Evolutionary conservation across 2,888 invertebrate species (phyloP).

Genomic region (Sarcophaga rosellei): DNA sequence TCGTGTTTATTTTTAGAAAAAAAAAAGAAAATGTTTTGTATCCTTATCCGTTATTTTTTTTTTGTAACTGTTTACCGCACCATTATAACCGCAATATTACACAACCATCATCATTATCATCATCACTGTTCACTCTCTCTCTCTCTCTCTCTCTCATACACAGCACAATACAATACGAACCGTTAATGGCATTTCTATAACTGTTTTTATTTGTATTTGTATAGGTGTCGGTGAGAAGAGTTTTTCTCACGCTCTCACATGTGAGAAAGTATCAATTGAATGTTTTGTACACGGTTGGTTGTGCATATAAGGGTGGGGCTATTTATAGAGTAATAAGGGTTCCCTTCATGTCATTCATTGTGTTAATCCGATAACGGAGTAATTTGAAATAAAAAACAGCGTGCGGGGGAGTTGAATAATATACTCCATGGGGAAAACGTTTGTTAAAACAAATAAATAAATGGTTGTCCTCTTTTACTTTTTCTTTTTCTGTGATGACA

Average conservation of each 20-base stretch:
- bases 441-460: conserved; percentile 65
- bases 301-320: background rate
- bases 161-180: background rate
- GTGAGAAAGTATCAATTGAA: background rate
- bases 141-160: too few species aligned
- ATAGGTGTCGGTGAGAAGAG: background rate
- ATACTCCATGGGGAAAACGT: conserved; percentile 39
- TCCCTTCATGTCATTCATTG: conserved; percentile 30
- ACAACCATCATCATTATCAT: background rate
- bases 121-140: background rate
- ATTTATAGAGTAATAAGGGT: background rate
- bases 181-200: conserved; percentile 33
- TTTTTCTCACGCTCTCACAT: background rate
- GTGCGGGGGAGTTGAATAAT: too few species aligned
- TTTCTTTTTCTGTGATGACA: background rate
- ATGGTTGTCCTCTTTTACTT: conserved; percentile 38
- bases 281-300: background rate
- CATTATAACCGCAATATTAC: conserved; percentile 29
- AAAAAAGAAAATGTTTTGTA: background rate
- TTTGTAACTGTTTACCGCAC: conserved; percentile 18
- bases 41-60: background rate
- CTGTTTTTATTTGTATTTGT: conserved; percentile 19
- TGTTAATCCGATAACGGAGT: conserved; percentile 65
- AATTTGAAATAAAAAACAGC: conserved; percentile 53
- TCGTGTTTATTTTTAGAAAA: conserved; percentile 3